Conservation (phyloP, 2,797 vertebrate species). For the Antrozous pallidus region DNA sequence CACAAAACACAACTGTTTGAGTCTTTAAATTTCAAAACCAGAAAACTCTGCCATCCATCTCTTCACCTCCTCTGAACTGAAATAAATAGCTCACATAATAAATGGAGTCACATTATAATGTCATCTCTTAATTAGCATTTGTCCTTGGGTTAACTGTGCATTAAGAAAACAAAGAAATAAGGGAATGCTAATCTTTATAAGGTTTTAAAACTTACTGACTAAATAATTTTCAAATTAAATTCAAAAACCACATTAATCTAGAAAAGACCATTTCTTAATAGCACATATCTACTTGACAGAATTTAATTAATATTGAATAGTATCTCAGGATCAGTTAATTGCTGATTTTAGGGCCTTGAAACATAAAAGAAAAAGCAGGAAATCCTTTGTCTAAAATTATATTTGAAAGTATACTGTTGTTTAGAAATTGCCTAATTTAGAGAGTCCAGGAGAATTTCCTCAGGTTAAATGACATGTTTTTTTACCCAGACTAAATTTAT, state of each 20-base stretch:
- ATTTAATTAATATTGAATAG: not conserved
- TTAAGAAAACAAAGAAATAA: not conserved
- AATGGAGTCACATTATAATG: not conserved
- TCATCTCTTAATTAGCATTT: slow-evolving; percentile 1
- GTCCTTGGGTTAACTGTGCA: not conserved
- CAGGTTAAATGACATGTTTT: not conserved
- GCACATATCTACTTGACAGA: not conserved
- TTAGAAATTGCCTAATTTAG: not conserved
- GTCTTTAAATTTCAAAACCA: not conserved
- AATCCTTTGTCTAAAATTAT: not conserved
- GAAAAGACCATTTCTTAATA: not conserved
- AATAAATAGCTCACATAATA: not conserved
- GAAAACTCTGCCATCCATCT: not conserved
- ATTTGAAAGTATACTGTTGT: not conserved
- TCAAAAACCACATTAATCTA: not conserved
- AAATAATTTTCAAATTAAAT: slow-evolving; percentile 21
- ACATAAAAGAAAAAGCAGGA: not conserved
- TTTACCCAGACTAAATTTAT: not conserved
- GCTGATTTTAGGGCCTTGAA: not conserved
- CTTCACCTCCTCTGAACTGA: not conserved
- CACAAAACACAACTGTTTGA: not conserved
- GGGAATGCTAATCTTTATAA: not conserved
- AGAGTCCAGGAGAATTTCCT: not conserved
- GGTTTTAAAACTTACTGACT: not conserved
- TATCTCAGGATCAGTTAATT: not conserved